A percentile compares a stretch with the other conserved stretches of the same genome.
Conservation (phyloP, 2,797 vertebrate genomes). For the Rhynchonycteris naso region DNA sequence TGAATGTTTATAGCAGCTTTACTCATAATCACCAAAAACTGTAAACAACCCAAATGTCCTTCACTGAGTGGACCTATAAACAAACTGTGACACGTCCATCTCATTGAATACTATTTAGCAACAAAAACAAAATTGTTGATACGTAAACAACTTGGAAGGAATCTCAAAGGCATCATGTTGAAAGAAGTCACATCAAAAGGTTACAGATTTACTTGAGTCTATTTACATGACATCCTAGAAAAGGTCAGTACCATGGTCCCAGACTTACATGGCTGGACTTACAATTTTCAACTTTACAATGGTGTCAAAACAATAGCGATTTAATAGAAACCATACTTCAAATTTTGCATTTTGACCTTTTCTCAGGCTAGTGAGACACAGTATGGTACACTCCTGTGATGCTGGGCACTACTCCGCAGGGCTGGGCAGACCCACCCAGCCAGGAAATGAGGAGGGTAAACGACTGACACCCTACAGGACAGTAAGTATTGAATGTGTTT, state of each 20-base stretch:
- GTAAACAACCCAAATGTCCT: neutral
- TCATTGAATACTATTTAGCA: neutral
- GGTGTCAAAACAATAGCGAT: neutral
- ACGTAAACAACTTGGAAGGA: neutral
- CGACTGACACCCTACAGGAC: neutral
- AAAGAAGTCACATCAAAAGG: neutral
- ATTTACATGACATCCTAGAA: neutral
- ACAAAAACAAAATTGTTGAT: neutral
- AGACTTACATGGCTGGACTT: neutral
- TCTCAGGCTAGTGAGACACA: neutral
- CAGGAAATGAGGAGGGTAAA: neutral
- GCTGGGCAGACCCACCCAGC: neutral
- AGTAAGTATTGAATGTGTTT: neutral
- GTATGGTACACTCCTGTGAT: neutral
- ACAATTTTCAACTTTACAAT: neutral
- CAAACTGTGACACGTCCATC: neutral
- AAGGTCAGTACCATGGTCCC: neutral
- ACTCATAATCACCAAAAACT: neutral
- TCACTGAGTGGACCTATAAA: neutral
- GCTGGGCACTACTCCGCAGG: neutral
- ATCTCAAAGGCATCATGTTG: neutral
- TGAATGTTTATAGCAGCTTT: neutral
- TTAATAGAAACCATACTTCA: neutral
- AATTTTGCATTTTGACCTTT: neutral
- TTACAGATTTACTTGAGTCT: neutral